Percentiles rank a stretch among this genome's conserved stretches.
Evolutionary conservation across 2,888 invertebrate genomes (phyloP).

Genomic region (Sympetrum striolatum): DNA sequence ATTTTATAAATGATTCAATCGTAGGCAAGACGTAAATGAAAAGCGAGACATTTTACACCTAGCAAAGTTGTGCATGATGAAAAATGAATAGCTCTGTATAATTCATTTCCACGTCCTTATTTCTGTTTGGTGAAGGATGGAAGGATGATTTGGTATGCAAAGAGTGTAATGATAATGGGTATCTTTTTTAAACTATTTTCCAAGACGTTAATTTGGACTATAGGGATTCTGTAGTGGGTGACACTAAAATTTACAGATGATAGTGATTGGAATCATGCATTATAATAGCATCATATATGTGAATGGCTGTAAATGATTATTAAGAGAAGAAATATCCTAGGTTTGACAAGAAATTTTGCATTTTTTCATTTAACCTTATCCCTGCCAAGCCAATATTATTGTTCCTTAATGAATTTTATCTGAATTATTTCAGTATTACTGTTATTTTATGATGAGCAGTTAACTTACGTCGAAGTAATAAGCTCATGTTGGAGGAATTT

Average conservation of each 20-base stretch:
- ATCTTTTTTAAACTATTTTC: slow-evolving; percentile 43
- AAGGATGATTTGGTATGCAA: slow-evolving; percentile 34
- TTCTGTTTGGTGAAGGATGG: slow-evolving; percentile 42
- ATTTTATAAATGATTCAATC: slow-evolving; percentile 34
- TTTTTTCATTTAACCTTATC: slow-evolving; percentile 5
- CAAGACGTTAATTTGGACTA: slow-evolving; percentile 36
- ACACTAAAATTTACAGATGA: slow-evolving; percentile 42
- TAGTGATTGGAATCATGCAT: slow-evolving; percentile 44
- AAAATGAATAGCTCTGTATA: slow-evolving; percentile 35
- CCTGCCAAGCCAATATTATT: not conserved
- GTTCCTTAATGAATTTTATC: not conserved
- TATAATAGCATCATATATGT: slow-evolving; percentile 44
- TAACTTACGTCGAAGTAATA: not conserved
- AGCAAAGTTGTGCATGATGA: slow-evolving; percentile 33
- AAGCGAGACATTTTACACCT: slow-evolving; percentile 40
- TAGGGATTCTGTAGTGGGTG: slow-evolving; percentile 44
- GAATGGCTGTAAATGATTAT: slow-evolving; percentile 44
- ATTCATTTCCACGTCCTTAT: slow-evolving; percentile 17
- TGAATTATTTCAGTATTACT: not conserved
- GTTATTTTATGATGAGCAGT: not conserved
- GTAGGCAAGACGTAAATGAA: slow-evolving; percentile 17
- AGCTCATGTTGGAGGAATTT: no score
- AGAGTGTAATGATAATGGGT: slow-evolving; percentile 42
- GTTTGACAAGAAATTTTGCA: slow-evolving; percentile 39
- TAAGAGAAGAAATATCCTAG: slow-evolving; percentile 44